These are phyloP conservation scores for Gila robusta DNA, from an alignment of 2,797 vertebrate genomes.

Conservation along the genomic window DNA sequence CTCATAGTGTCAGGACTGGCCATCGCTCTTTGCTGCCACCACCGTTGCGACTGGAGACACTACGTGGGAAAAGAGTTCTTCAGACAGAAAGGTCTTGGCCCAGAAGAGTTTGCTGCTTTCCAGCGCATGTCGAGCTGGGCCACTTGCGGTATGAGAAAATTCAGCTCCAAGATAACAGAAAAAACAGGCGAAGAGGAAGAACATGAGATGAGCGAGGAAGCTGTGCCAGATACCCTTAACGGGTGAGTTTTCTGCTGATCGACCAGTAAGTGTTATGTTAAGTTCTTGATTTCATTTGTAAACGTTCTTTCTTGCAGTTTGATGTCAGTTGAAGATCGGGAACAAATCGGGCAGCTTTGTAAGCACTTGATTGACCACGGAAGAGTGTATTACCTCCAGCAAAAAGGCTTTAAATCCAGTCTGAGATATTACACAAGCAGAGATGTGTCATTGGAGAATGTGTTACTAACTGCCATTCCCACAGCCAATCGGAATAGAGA, in stretches of 20 bases:
- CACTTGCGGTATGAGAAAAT: constrained; percentile 86
- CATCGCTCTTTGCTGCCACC: constrained; percentile 95
- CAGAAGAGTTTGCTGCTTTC: constrained; percentile 87
- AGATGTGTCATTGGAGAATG: constrained; percentile 90
- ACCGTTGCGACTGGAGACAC: constrained; percentile 94
- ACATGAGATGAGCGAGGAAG: constrained; percentile 71
- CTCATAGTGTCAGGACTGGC: constrained; percentile 83
- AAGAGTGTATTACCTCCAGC: constrained; percentile 83
- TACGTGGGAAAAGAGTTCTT: constrained; percentile 94
- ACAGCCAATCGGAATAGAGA: constrained; percentile 39
- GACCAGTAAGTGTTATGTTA: background rate
- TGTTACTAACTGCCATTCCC: constrained; percentile 89
- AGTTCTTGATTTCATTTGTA: background rate
- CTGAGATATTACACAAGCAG: constrained; percentile 82
- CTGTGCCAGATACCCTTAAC: constrained; percentile 64
- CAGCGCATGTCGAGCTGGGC: constrained; percentile 98
- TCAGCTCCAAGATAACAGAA: constrained; percentile 39
- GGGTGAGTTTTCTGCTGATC: constrained; percentile 74
- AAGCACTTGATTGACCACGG: constrained; percentile 91
- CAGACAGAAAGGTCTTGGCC: constrained; percentile 83
- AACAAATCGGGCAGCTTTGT: constrained; percentile 86
- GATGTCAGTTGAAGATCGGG: constrained; percentile 81
- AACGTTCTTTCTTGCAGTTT: constrained; percentile 70
- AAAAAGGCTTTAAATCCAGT: constrained; percentile 78
- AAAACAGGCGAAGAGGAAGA: constrained; percentile 61